Conservation (phyloP, 2,113 vertebrate species). For the Puntigrus tetrazona region DNA sequence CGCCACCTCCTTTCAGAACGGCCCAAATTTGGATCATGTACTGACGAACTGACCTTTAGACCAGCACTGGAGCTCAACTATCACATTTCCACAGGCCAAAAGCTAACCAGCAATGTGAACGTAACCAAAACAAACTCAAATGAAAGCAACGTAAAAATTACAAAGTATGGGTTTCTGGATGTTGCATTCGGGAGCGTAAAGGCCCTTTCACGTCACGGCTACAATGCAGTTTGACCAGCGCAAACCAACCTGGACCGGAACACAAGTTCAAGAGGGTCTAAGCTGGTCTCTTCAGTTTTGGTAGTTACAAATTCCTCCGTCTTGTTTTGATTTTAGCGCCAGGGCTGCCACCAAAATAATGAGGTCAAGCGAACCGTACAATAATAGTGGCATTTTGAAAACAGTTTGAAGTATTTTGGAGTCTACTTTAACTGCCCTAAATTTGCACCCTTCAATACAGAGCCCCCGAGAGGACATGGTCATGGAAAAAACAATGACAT, state of each 20-base stretch:
- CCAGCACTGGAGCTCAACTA: conserved; percentile 52
- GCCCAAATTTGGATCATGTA: conserved; percentile 19
- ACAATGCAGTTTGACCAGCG: neutral
- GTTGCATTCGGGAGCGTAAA: conserved; percentile 39
- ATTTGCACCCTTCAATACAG: conserved; percentile 66
- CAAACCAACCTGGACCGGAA: conserved; percentile 4
- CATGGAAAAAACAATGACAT: neutral
- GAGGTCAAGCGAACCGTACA: neutral
- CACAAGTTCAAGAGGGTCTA: neutral
- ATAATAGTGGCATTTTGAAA: neutral
- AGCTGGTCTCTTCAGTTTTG: neutral
- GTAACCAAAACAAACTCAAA: conserved; percentile 52
- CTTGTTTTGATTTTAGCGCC: neutral
- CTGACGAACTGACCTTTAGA: conserved; percentile 33
- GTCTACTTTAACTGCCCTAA: conserved; percentile 75
- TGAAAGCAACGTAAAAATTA: conserved; percentile 48
- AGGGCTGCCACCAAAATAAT: neutral
- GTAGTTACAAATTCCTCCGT: neutral
- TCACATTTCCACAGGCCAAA: conserved; percentile 36
- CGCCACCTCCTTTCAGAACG: conserved; percentile 45
- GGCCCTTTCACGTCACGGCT: neutral
- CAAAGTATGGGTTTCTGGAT: conserved; percentile 31
- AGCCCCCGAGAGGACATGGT: neutral
- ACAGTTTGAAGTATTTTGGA: conserved; percentile 57
- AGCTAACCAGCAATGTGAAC: conserved; percentile 40